Base-by-base conservation (phyloP, 2,113 vertebrate species). In the Protobothrops mucrosquamatus region DNA sequence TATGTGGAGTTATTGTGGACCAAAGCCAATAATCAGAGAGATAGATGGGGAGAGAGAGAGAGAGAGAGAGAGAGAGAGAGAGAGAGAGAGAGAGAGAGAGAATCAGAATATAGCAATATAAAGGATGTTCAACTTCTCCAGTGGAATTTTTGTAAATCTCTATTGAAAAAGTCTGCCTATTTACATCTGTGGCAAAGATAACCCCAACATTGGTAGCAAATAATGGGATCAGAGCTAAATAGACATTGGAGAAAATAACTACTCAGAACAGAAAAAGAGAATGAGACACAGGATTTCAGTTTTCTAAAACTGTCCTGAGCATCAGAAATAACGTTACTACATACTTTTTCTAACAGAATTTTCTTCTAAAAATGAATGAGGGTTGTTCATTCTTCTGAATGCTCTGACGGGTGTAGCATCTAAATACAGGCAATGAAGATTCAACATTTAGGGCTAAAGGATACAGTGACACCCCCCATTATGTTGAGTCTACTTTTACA, bases 31-130 rank as follows among this genome's bases (percentile, higher is more conserved):
- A 15, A n/a, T 69, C 29, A 7, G 10, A 61, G 1, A 51, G 10
- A 61, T 0, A 29, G 9, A 61, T 0, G 14, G 9, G 29, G 3
- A 26, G 24, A 61, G 0, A 26, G 24, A 6, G 48, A 51, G 10
- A 61, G 0, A 11, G 8, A 61, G 0, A 15, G 10, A 64, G 3
- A 2, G 24, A 61, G 0, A 12, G 10, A 9, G 1, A 10, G 9
- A 51, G 9, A 61, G 0, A n/a, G 10, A 48, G 6, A 64, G 11
- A 29, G 3, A 61, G 0, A 29, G 24, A 51, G 1, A 51, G 9
- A 51, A 55, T 55, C 54, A 55, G 54, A 34, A n/a, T 64, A 69
- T 6, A 74, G 15, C n/a, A 74, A 74, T 74, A 22, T 18, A 81
- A 81, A 81, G n/a, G 74, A 39, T 81, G 34, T 34, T 81, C 34